phyloP scores from a whole-genome alignment of 2,113 vertebrate species.

The Archocentrus centrarchus region DNA sequence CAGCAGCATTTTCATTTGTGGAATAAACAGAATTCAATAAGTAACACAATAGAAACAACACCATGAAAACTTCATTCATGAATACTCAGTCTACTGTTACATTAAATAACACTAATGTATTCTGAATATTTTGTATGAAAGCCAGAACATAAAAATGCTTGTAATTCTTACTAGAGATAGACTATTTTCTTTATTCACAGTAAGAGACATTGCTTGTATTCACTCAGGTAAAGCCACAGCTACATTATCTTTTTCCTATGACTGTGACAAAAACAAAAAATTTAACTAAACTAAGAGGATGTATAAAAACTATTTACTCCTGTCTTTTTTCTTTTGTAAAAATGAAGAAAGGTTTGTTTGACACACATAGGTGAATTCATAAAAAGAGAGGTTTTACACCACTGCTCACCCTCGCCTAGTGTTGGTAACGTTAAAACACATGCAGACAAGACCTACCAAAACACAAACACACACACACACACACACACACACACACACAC shows the following conservation, averaged over 20 bases:
- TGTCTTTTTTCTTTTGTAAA: not conserved
- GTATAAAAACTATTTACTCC: not conserved
- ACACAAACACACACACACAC: conserved; percentile 13
- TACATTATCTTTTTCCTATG: not conserved
- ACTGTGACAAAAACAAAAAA: not conserved
- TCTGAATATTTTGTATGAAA: not conserved
- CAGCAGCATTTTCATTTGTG: conserved; percentile 83
- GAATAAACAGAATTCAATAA: conserved; percentile 74
- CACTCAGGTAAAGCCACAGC: not conserved
- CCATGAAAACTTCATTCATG: conserved; percentile 32
- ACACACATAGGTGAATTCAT: conserved; percentile 3
- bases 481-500: conserved; percentile 22
- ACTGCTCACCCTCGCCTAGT: conserved; percentile 69
- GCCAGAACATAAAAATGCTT: not conserved
- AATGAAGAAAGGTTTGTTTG: not conserved
- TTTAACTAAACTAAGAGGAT: not conserved
- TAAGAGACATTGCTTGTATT: not conserved
- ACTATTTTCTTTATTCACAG: not conserved
- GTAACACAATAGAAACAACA: conserved; percentile 66
- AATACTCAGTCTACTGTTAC: conserved; percentile 15
- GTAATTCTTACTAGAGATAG: not conserved
- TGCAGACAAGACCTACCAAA: conserved; percentile 12
- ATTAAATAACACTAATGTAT: conserved; percentile 3
- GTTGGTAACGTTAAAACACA: conserved; percentile 65
- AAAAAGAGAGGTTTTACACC: conserved; percentile 61